Conservation (phyloP, 2,797 vertebrate species). For the Argentina silus region DNA sequence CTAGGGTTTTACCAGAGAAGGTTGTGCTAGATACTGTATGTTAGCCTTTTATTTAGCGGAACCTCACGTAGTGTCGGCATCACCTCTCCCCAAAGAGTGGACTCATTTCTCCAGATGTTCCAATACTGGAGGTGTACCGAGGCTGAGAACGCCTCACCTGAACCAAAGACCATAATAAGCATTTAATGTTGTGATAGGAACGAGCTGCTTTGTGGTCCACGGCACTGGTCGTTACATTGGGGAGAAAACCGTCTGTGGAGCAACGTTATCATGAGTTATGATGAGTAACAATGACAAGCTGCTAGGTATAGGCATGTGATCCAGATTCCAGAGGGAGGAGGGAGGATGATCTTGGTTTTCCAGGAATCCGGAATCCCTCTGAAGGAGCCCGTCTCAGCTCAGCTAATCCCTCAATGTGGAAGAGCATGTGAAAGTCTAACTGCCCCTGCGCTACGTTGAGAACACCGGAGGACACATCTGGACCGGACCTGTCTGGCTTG, state of each 20-base stretch:
- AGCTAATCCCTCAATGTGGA: constrained; percentile 11
- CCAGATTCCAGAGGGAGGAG: neutral
- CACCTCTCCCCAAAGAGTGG: neutral
- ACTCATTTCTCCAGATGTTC: neutral
- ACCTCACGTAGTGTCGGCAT: neutral
- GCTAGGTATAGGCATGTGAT: neutral
- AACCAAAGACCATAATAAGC: too few relatives aligned
- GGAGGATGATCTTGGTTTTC: constrained; percentile 9
- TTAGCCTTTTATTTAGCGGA: constrained; percentile 2
- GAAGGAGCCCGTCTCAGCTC: neutral
- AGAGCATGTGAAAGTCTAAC: neutral
- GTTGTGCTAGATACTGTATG: neutral
- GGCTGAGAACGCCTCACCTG: too few relatives aligned
- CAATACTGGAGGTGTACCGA: too few relatives aligned
- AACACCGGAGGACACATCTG: neutral
- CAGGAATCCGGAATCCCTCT: constrained; percentile 16
- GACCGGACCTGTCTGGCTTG: neutral
- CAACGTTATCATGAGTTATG: neutral
- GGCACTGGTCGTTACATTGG: too few relatives aligned
- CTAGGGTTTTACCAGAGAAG: neutral
- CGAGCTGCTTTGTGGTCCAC: too few relatives aligned
- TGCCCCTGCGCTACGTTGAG: constrained; percentile 1
- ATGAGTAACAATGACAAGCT: neutral
- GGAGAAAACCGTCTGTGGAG: too few relatives aligned
- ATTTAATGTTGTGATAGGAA: too few relatives aligned